These are phyloP conservation scores for Cancer borealis DNA, from an alignment of 2,888 invertebrate species.

Conservation along the genomic window DNA sequence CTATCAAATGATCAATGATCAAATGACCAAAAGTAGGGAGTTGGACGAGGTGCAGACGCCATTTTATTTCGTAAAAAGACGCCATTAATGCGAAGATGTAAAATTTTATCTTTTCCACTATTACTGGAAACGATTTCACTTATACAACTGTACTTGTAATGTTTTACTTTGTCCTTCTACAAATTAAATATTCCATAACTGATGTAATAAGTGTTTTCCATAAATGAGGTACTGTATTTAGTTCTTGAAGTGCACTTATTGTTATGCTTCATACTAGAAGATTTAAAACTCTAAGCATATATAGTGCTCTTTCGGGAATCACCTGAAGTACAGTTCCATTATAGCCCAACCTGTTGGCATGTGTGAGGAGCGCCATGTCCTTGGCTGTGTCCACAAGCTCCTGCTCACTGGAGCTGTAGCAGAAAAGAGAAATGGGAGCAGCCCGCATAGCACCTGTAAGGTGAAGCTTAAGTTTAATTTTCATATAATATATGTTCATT, in stretches of 20 bases:
- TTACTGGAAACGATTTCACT: too few relatives aligned
- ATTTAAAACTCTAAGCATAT: not conserved
- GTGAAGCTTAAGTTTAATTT: not conserved
- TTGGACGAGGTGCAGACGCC: too few relatives aligned
- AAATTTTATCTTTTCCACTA: too few relatives aligned
- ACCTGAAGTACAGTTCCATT: slow-evolving; percentile 80
- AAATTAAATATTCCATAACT: too few relatives aligned
- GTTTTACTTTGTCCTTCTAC: too few relatives aligned
- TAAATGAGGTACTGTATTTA: not conserved
- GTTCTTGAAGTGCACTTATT: not conserved
- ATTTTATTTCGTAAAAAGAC: too few relatives aligned
- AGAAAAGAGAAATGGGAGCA: slow-evolving; percentile 85
- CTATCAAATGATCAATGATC: too few relatives aligned
- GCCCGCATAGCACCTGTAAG: slow-evolving; percentile 84
- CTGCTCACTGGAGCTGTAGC: slow-evolving; percentile 80
- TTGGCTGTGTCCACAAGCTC: slow-evolving; percentile 82
- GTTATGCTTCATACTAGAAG: not conserved
- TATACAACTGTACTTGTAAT: too few relatives aligned
- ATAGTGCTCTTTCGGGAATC: not conserved
- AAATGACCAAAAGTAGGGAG: too few relatives aligned
- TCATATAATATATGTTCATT: not conserved
- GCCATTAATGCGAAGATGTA: too few relatives aligned
- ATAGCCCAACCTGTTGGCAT: slow-evolving; percentile 81
- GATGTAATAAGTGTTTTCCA: not conserved
- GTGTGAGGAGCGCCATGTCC: slow-evolving; percentile 84